Conservation (phyloP, 1,140 invertebrate genomes). For the Drosophila murphyi region DNA sequence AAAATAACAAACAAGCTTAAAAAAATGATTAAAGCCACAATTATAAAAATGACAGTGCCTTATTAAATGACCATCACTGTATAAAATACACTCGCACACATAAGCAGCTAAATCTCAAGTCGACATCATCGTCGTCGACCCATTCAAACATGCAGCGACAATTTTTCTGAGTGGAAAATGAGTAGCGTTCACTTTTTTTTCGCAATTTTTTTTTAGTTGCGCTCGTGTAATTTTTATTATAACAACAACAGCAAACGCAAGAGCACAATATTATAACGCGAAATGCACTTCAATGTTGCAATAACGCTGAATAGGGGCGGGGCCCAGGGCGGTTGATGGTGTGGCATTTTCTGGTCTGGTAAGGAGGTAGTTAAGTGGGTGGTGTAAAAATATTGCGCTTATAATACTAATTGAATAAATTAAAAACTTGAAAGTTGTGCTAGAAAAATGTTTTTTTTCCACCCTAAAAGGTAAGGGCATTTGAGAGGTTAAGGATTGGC, state of each 20-base stretch:
- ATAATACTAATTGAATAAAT: constrained; percentile 72
- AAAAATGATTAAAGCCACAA: neutral
- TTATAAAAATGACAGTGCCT: neutral
- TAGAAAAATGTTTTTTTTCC: constrained; percentile 37
- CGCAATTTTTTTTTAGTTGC: neutral
- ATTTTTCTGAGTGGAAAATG: constrained; percentile 75
- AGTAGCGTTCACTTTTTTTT: constrained; percentile 60
- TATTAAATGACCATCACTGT: neutral
- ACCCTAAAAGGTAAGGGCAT: neutral
- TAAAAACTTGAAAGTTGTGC: constrained; percentile 65
- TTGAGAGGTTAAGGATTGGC: too few species aligned
- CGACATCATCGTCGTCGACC: constrained; percentile 18
- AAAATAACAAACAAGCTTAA: neutral
- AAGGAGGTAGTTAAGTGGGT: neutral
- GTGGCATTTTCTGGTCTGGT: too few species aligned
- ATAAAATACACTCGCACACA: neutral
- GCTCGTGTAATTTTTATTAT: constrained; percentile 60
- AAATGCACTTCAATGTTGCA: constrained; percentile 72
- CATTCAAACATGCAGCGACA: constrained; percentile 70
- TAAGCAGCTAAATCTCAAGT: constrained; percentile 12
- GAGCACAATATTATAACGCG: constrained; percentile 59
- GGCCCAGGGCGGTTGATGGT: neutral
- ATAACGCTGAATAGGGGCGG: constrained; percentile 6
- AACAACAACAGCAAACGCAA: constrained; percentile 48
- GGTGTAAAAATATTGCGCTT: constrained; percentile 47